Evolutionary conservation across 2,888 invertebrate species (phyloP), one percentile per base, ranked within the genome.

Genomic region (Drosophila maculinotata): DNA sequence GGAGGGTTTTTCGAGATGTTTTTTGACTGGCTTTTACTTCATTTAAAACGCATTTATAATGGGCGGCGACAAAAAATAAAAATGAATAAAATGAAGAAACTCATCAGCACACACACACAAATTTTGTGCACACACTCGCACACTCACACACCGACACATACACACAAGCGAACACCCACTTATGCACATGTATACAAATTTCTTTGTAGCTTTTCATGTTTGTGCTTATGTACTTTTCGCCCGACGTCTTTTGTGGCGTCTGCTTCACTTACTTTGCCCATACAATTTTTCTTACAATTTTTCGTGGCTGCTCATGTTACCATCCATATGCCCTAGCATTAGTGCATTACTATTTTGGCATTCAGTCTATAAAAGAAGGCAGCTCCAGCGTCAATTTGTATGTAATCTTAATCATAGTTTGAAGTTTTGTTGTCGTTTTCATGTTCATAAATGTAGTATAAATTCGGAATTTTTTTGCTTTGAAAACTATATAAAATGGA

Each of bases 11-110:
- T 63, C 45, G 53, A 71, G 71, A 71, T 59, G 39, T 76, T 68
- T 73, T 68, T 80, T 60, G 85, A 72, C 87, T 87, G 86, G 79
- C 79, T 82, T 85, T 85, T 87, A 88, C 83, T 83, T 83, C 83
- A 83, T 83, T 83, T 83, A 83, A 87, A 83, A 86, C 83, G 83
- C 83, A 83, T 83, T 83, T 88, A 88, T 86, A 83, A 88, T 69
- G 73, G 69, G 72, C 87, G 76, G 69, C 69, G 53, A 73, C 68
- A 70, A 70, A 65, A 77, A 66, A 45, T 47, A 57, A 68, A 48
- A 60, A 60, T 41, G 45, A 51, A 63, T 39, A 53, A 63, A 69
- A 54, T 51, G 68, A 66, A 62, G 73, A 76, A 84, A 81, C 87
- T 87, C 87, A 80, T 87, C 87, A 87, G 66, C 45, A 41, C 66